Evolutionary conservation across 2,888 invertebrate genomes (phyloP), one percentile per base, ranked within the genome.

Genomic region (Agapostemon virescens): DNA sequence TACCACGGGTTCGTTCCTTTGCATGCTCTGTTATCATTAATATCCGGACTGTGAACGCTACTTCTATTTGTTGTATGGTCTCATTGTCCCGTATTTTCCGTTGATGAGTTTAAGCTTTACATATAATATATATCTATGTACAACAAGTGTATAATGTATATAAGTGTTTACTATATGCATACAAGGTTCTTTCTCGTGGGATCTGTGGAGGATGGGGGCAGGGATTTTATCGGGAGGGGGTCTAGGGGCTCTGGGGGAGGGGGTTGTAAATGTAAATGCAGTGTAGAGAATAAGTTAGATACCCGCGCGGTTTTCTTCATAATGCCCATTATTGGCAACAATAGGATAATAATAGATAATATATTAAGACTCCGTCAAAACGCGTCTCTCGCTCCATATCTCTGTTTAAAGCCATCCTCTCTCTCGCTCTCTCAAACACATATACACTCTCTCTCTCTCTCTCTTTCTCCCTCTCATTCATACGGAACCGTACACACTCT

Each of bases 241-340:
- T 3, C 20, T 11, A 33, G 36, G 36, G 36, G 63, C 4, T 58
- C 30, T 20, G 33, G 36, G 33, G 33, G 11, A 33, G n/a, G 66
- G 79, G 74, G 67, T 77, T 76, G 36, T 36, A 30, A 33, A 61
- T 87, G 85, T 88, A 88, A 88, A 85, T 88, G 86, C 85, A 88
- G 87, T 86, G 85, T 88, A 89, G 88, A 90, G 89, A 90, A 90
- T 90, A 90, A 89, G 88, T 90, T 89, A 91, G 84, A 89, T 90
- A 91, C 88, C 88, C 92, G 89, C 90, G 90, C 89, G 90, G 88
- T 89, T 90, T 89, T 89, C 88, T 17, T 89, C 86, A 88, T 92
- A 92, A 92, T 92, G 92, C 92, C 92, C 92, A 92, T 92, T 88
- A 88, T 90, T 91, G 92, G 92, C 92, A 92, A 92, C 91, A 91